Conservation (phyloP, 2,888 invertebrate species). For the Epirrhoe alternata region DNA sequence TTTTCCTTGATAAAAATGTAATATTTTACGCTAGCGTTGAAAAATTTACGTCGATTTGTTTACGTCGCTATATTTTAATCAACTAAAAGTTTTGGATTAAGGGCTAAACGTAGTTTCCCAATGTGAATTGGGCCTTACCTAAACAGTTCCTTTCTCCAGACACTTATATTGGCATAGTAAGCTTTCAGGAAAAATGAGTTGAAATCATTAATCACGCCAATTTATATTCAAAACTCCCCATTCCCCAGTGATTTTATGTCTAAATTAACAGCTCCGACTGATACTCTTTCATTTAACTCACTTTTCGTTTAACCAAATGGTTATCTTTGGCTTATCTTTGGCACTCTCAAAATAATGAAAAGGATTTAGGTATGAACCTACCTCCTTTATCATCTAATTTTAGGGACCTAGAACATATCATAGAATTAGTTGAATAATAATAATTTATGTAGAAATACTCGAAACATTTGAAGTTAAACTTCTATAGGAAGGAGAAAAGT, state of each 20-base stretch:
- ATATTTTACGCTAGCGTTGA: conserved; percentile 12
- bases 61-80: conserved; percentile 41
- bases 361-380: no score
- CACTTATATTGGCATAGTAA: conserved; percentile 49
- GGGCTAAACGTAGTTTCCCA: conserved; percentile 39
- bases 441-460: conserved; percentile 46
- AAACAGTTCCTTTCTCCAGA: conserved; percentile 43
- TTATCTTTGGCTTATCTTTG: conserved; percentile 1
- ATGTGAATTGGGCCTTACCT: conserved; percentile 39
- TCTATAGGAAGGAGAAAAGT: conserved; percentile 63
- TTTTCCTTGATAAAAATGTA: neutral
- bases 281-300: conserved; percentile 34
- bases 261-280: conserved; percentile 49
- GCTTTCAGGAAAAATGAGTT: conserved; percentile 46
- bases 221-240: conserved; percentile 51
- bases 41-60: conserved; percentile 33
- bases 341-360: no score
- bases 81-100: conserved; percentile 46
- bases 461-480: conserved; percentile 54
- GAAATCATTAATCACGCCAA: conserved; percentile 51
- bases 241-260: conserved; percentile 45
- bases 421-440: conserved; percentile 12
- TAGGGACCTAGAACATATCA: neutral
- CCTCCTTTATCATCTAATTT: no score
- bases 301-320: conserved; percentile 29